Percentiles rank a stretch among this genome's conserved stretches.
Conservation (phyloP, 2,888 invertebrate species). For the Pantelozetes paolii region DNA sequence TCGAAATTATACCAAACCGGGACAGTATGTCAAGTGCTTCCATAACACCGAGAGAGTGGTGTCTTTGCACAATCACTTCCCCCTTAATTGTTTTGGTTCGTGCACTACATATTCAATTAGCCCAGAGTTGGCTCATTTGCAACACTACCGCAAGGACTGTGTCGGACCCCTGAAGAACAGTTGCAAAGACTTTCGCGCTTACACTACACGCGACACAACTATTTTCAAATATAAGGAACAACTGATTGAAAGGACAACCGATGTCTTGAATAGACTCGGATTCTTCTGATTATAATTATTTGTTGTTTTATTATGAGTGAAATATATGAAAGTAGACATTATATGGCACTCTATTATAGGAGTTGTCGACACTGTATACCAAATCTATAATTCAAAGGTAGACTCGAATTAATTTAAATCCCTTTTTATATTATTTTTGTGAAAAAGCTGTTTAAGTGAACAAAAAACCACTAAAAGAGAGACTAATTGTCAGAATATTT, state of each 20-base stretch:
- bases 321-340: not conserved
- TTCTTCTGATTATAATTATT: constrained; percentile 55
- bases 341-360: not conserved
- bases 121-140: constrained; percentile 75
- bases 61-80: constrained; percentile 87
- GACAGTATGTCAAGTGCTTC: constrained; percentile 89
- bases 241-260: constrained; percentile 65
- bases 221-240: constrained; percentile 82
- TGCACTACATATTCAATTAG: constrained; percentile 81
- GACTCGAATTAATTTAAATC: not conserved
- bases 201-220: constrained; percentile 75
- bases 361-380: not conserved
- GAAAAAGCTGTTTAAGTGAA: not conserved
- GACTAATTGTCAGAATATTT: not conserved
- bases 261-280: constrained; percentile 66
- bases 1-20: constrained; percentile 84
- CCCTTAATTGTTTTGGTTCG: constrained; percentile 72
- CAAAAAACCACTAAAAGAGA: not conserved
- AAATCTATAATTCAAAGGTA: not conserved
- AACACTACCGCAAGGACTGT: constrained; percentile 91
- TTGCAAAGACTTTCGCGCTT: constrained; percentile 72
- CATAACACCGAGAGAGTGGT: constrained; percentile 84
- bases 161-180: constrained; percentile 77
- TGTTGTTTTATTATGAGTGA: not conserved
- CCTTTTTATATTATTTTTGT: not conserved